A percentile compares a stretch with the other conserved stretches of the same genome.
Conservation (phyloP, 2,113 vertebrate species). For the Phaethornis superciliosus region DNA sequence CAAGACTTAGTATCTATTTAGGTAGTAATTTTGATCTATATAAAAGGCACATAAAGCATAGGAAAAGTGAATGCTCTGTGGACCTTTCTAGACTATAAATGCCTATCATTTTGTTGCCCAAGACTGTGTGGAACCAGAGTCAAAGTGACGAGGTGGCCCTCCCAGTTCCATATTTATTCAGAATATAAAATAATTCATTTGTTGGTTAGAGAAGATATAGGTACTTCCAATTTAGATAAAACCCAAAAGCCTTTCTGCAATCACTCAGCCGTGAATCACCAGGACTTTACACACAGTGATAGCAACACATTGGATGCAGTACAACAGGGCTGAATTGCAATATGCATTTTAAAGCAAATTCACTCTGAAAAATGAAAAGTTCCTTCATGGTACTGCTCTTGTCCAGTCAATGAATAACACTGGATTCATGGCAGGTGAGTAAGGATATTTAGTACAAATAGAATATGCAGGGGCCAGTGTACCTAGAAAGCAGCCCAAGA, state of each 20-base stretch:
- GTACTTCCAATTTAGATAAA: neutral
- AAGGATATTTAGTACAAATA: neutral
- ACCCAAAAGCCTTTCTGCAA: neutral
- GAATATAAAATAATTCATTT: neutral
- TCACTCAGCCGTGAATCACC: neutral
- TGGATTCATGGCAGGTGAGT: neutral
- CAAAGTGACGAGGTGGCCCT: neutral
- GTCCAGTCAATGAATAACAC: neutral
- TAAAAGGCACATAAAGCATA: neutral
- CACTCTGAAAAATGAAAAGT: neutral
- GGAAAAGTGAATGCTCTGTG: neutral
- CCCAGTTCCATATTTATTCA: neutral
- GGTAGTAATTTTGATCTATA: neutral
- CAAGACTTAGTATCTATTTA: neutral
- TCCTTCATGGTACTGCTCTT: neutral
- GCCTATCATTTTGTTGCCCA: neutral
- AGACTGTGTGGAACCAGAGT: neutral
- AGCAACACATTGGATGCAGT: neutral
- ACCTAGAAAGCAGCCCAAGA: neutral
- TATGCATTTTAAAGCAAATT: neutral
- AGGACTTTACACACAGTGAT: neutral
- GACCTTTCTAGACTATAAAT: neutral
- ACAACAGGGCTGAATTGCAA: neutral
- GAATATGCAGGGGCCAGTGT: neutral
- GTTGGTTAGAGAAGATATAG: neutral